Percentiles rank a stretch among this genome's conserved stretches.
phyloP scores from a whole-genome alignment of 1,140 invertebrate species.

The Tetramorium alpestre region DNA sequence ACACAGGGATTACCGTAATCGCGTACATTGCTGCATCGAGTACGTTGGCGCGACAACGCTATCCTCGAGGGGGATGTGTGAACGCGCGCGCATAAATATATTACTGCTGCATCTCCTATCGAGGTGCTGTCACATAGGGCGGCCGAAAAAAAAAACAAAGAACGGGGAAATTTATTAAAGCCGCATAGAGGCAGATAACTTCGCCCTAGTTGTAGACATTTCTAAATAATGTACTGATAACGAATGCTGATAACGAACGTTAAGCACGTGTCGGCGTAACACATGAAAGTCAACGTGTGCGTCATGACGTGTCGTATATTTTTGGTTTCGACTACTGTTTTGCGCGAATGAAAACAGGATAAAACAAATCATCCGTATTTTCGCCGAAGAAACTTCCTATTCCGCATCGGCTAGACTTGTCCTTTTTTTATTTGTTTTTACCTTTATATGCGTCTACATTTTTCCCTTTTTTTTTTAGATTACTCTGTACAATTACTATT shows the following conservation, averaged over 20 bases:
- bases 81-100: slow-evolving; percentile 22
- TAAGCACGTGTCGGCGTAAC: not conserved
- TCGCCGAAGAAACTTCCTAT: no score
- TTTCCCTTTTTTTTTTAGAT: not conserved
- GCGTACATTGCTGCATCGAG: slow-evolving; percentile 2
- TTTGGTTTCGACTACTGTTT: not conserved
- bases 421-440: not conserved
- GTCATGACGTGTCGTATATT: not conserved
- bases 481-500: not conserved
- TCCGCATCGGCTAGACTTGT: no score
- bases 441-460: not conserved
- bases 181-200: not conserved
- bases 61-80: not conserved
- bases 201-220: not conserved
- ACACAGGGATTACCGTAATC: slow-evolving; percentile 32
- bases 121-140: not conserved
- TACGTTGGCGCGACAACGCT: not conserved
- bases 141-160: not conserved
- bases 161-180: not conserved
- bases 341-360: not conserved
- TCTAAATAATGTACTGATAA: not conserved
- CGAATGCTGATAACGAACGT: not conserved
- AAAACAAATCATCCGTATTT: not conserved
- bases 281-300: not conserved
- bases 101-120: not conserved